phyloP scores from a whole-genome alignment of 2,797 vertebrate species.

The Spizella passerina region DNA sequence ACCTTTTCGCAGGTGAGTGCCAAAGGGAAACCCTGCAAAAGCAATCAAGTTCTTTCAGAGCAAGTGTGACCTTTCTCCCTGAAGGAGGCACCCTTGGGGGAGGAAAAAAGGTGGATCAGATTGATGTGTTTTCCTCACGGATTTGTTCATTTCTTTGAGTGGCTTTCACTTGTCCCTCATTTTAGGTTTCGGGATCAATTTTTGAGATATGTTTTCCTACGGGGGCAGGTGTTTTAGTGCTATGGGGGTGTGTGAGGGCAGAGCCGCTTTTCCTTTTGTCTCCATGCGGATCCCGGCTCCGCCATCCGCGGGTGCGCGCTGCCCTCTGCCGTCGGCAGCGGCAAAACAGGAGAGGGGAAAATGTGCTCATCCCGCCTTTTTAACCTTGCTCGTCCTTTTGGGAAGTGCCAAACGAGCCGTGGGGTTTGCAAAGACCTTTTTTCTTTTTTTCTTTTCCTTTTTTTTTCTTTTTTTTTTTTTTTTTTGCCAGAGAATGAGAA shows the following conservation, averaged over 20 bases:
- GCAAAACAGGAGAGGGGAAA: background rate
- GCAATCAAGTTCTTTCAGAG: background rate
- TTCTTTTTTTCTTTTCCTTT: background rate
- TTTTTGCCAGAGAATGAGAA: background rate
- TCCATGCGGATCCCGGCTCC: background rate
- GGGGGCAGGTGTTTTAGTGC: background rate
- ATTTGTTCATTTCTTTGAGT: background rate
- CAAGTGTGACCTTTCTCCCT: background rate
- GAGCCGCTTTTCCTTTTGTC: background rate
- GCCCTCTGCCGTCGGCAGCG: background rate
- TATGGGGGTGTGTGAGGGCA: background rate
- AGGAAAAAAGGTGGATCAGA: background rate
- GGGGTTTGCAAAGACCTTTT: background rate
- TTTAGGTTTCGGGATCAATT: background rate
- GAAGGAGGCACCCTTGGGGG: background rate
- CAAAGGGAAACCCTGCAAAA: background rate
- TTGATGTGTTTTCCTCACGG: fast-evolving
- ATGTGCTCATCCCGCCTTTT: background rate
- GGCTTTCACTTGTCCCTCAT: background rate
- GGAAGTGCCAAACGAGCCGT: fast-evolving
- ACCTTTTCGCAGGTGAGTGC: constrained; percentile 92
- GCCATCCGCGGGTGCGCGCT: fast-evolving
- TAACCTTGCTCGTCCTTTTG: background rate
- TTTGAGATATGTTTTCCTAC: fast-evolving
- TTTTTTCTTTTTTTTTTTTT: background rate